Conservation (phyloP, 1,140 invertebrate genomes). For the Drosophila sp. region DNA sequence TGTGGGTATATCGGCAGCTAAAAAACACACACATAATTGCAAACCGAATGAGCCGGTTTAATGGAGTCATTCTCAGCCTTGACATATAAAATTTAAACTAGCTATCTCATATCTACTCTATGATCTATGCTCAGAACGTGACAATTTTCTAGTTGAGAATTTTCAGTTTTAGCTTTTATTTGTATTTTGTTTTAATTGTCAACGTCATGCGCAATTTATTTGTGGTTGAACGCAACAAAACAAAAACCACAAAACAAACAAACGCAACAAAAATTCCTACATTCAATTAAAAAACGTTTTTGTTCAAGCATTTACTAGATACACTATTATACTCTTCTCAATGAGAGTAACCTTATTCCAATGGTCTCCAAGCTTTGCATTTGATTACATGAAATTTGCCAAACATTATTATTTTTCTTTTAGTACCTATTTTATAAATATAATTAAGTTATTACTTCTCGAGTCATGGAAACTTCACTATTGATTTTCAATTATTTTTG, state of each 20-base stretch:
- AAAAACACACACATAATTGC: conserved; percentile 26
- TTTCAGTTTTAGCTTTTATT: conserved; percentile 21
- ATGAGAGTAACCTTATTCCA: too few species aligned
- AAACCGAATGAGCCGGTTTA: conserved; percentile 30
- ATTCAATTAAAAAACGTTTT: conserved; percentile 54
- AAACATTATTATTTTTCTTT: too few species aligned
- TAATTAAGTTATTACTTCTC: too few species aligned
- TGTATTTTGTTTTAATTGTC: conserved; percentile 46
- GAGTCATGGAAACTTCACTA: too few species aligned
- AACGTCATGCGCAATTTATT: conserved; percentile 61
- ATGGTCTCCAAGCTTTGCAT: too few species aligned
- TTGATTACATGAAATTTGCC: too few species aligned
- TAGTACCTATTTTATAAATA: too few species aligned
- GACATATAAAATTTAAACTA: conserved; percentile 50
- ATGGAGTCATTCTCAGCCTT: conserved; percentile 39
- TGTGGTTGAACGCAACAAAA: conserved; percentile 34
- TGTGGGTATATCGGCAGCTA: conserved; percentile 72
- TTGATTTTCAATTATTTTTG: too few species aligned
- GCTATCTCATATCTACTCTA: conserved; percentile 34
- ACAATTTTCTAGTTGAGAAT: conserved; percentile 62
- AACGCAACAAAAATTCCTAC: conserved; percentile 23
- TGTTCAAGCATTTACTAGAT: conserved; percentile 30
- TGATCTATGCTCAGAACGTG: conserved; percentile 68
- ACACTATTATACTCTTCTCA: background rate
- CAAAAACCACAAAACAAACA: background rate